Evolutionary conservation across 2,888 invertebrate species (phyloP).

Genomic region (Drosophila paranaensis): DNA sequence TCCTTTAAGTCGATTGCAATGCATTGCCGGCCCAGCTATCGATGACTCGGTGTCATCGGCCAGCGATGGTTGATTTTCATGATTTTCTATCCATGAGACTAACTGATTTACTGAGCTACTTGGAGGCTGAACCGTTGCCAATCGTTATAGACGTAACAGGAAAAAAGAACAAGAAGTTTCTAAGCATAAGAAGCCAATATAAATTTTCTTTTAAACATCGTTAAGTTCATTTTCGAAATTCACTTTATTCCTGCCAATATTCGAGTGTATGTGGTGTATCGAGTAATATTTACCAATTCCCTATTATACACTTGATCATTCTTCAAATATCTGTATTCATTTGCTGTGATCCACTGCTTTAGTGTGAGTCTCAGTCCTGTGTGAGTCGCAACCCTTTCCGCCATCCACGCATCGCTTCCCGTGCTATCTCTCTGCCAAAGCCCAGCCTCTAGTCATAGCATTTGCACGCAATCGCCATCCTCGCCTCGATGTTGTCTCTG

Average conservation of each 20-base stretch:
- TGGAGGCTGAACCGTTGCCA: not conserved
- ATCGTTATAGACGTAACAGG: not conserved
- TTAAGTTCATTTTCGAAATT: not conserved
- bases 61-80: too few relatives aligned
- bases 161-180: not conserved
- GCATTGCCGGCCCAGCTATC: constrained; percentile 2
- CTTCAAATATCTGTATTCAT: not conserved
- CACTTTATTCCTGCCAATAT: not conserved
- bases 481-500: constrained; percentile 28
- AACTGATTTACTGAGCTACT: not conserved
- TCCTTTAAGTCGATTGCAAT: not conserved
- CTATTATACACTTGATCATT: not conserved
- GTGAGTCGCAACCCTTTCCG: constrained; percentile 3
- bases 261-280: too few relatives aligned
- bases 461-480: constrained; percentile 25
- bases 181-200: not conserved
- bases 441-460: constrained; percentile 16
- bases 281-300: too few relatives aligned
- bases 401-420: constrained; percentile 28
- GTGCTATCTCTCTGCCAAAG: constrained; percentile 7
- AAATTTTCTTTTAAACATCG: not conserved
- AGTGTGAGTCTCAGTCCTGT: not conserved
- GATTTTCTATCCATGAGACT: too few relatives aligned
- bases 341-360: not conserved
- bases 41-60: not conserved